These are phyloP conservation scores for Drosophila yooni DNA, from an alignment of 2,888 invertebrate genomes.

Conservation along the genomic window DNA sequence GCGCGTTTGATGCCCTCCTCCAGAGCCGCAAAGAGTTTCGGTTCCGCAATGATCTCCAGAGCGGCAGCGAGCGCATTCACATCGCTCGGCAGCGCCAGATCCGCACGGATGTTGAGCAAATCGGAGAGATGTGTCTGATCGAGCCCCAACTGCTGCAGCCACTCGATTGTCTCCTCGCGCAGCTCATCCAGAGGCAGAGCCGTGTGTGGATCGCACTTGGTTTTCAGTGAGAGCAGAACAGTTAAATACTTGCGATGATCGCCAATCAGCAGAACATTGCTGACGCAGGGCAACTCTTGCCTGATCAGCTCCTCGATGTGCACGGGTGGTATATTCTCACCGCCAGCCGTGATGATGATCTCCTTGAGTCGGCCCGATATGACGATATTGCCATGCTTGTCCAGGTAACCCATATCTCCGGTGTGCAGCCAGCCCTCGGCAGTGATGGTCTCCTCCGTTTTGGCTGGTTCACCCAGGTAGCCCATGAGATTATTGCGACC, in stretches of 20 bases:
- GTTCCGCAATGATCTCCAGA: conserved; percentile 86
- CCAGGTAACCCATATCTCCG: conserved; percentile 94
- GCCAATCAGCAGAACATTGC: conserved; percentile 94
- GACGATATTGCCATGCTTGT: conserved; percentile 89
- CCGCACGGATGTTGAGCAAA: conserved; percentile 84
- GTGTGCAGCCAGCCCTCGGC: conserved; percentile 93
- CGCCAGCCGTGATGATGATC: conserved; percentile 96
- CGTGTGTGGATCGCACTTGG: conserved; percentile 89
- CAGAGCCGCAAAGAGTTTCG: conserved; percentile 88
- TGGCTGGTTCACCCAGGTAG: conserved; percentile 89
- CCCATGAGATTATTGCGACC: conserved; percentile 96
- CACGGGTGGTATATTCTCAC: conserved; percentile 95
- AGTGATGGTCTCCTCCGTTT: conserved; percentile 90
- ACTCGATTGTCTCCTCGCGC: conserved; percentile 88
- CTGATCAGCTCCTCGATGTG: conserved; percentile 92
- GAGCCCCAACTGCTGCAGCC: conserved; percentile 89
- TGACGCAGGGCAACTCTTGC: conserved; percentile 90
- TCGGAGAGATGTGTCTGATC: conserved; percentile 89
- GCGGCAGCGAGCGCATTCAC: conserved; percentile 61
- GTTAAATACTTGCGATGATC: conserved; percentile 94
- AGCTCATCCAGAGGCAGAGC: conserved; percentile 90
- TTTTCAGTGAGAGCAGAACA: conserved; percentile 92
- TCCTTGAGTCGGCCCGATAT: conserved; percentile 92
- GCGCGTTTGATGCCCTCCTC: conserved; percentile 91
- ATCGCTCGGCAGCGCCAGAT: conserved; percentile 80